A percentile compares a stretch with the other conserved stretches of the same genome.
These are phyloP conservation scores for Phoebastria nigripes DNA, from an alignment of 2,797 vertebrate species.

Conservation along the genomic window DNA sequence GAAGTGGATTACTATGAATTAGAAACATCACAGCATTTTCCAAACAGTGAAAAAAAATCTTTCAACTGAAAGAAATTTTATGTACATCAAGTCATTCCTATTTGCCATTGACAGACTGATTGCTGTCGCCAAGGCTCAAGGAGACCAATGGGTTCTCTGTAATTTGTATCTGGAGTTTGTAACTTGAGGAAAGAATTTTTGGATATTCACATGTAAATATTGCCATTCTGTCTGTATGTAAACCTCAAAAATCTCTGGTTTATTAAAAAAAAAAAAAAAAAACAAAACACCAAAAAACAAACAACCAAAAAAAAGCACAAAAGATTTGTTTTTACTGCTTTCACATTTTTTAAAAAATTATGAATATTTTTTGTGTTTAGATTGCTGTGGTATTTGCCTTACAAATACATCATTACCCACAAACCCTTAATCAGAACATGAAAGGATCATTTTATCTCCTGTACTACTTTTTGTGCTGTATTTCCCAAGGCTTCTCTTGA, in stretches of 20 bases:
- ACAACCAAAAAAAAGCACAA: too few species aligned
- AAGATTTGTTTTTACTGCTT: neutral
- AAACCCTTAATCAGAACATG: neutral
- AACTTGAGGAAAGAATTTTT: neutral
- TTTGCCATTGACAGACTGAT: neutral
- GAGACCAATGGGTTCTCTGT: neutral
- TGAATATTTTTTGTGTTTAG: neutral
- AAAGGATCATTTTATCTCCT: constrained; percentile 31
- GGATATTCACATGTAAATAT: neutral
- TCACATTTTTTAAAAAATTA: neutral
- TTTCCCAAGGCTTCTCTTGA: constrained; percentile 12
- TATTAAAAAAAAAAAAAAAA: neutral
- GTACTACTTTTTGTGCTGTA: neutral
- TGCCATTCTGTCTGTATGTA: neutral
- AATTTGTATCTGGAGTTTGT: neutral
- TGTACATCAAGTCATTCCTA: neutral
- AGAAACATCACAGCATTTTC: neutral
- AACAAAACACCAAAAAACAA: neutral
- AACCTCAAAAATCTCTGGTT: neutral
- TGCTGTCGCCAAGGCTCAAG: neutral
- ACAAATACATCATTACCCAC: neutral
- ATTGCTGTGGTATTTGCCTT: neutral
- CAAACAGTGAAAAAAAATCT: neutral
- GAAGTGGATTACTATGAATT: neutral
- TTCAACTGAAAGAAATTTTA: neutral